Evolutionary conservation across 1,140 invertebrate species (phyloP).

Genomic region (Stegodyphus dumicola): DNA sequence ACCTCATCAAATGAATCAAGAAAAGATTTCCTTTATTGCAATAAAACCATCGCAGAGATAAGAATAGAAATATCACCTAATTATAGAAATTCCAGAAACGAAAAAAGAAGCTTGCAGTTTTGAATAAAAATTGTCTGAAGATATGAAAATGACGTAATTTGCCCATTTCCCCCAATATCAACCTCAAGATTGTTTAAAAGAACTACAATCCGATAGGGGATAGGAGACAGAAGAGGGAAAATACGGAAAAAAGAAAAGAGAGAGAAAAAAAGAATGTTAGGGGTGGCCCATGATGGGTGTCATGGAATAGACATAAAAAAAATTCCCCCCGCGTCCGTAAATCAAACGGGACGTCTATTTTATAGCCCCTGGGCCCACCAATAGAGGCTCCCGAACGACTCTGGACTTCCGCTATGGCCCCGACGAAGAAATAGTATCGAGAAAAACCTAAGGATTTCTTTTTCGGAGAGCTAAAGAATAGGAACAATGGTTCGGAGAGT

Average conservation of each 20-base stretch:
- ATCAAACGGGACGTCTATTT: constrained; percentile 54
- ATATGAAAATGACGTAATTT: not conserved
- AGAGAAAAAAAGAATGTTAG: not conserved
- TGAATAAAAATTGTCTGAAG: not conserved
- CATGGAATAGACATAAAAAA: constrained; percentile 59
- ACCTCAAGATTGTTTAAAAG: constrained; percentile 1
- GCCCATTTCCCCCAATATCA: not conserved
- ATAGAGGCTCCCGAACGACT: constrained; percentile 24
- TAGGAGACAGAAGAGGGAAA: not conserved
- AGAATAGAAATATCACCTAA: no score
- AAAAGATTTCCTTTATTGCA: no score
- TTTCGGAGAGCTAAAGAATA: constrained; percentile 22
- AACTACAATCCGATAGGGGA: not conserved
- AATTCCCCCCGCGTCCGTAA: constrained; percentile 31
- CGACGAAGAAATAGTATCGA: constrained; percentile 28
- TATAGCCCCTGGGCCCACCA: constrained; percentile 48
- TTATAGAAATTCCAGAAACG: no score
- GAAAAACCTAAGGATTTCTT: constrained; percentile 28
- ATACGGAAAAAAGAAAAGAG: not conserved
- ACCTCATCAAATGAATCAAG: no score
- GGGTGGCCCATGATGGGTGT: constrained; percentile 31
- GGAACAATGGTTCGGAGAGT: constrained; percentile 46
- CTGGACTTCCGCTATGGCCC: constrained; percentile 46
- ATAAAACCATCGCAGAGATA: no score
- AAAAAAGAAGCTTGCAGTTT: not conserved